phyloP scores from a whole-genome alignment of 1,140 invertebrate species.

The Platorchestia sp. region DNA sequence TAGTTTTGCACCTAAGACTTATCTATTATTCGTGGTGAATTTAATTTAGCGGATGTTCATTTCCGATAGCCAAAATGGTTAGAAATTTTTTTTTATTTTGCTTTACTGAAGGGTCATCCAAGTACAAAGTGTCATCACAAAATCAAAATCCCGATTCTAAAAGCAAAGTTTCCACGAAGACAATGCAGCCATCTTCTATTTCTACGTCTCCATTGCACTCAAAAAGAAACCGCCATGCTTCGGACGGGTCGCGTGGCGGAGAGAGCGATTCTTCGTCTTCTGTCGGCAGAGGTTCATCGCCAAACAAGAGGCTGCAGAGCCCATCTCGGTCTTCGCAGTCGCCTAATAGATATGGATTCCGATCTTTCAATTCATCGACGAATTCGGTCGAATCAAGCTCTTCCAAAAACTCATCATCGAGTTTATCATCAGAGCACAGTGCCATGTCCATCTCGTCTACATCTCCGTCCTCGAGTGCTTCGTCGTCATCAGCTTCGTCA shows the following conservation, averaged over 20 bases:
- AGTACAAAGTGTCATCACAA: slow-evolving; percentile 21
- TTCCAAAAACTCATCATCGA: slow-evolving; percentile 31
- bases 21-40: not conserved
- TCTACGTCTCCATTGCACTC: not conserved
- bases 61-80: slow-evolving; percentile 14
- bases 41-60: not conserved
- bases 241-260: not conserved
- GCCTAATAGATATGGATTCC: not conserved
- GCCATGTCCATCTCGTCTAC: slow-evolving; percentile 26
- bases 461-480: not conserved
- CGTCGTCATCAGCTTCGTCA: slow-evolving; percentile 1
- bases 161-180: not conserved
- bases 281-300: not conserved
- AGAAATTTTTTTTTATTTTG: slow-evolving; percentile 39
- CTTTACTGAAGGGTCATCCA: slow-evolving; percentile 9
- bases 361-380: not conserved
- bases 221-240: slow-evolving; percentile 1
- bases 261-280: slow-evolving; percentile 16
- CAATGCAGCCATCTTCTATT: slow-evolving; percentile 28
- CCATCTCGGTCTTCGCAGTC: not conserved
- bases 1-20: no score
- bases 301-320: slow-evolving; percentile 15
- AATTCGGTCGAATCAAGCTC: not conserved
- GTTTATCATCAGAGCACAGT: slow-evolving; percentile 8
- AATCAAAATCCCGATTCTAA: slow-evolving; percentile 15